phyloP scores from a whole-genome alignment of 2,113 vertebrate species.

The Brienomyrus longianalis region DNA sequence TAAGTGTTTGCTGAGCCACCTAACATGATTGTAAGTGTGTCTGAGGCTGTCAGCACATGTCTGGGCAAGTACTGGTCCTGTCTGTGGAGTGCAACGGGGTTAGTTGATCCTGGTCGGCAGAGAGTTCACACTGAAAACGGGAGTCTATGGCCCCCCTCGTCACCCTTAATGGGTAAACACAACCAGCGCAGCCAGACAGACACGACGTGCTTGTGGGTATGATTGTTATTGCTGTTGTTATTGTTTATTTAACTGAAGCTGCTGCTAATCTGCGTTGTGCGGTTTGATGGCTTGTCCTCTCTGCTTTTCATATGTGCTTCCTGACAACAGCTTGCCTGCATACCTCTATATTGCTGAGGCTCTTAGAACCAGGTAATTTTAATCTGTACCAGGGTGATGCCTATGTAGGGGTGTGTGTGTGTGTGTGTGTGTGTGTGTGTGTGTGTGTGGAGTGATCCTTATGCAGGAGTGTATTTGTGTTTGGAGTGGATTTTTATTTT shows the following conservation, averaged over 20 bases:
- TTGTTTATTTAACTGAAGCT: not conserved
- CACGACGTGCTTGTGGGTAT: not conserved
- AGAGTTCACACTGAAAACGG: not conserved
- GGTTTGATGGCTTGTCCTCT: not conserved
- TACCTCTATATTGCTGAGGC: not conserved
- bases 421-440: not conserved
- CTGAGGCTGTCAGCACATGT: not conserved
- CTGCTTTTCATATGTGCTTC: not conserved
- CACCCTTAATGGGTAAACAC: not conserved
- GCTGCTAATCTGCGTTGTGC: not conserved
- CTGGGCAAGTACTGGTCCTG: conserved; percentile 1
- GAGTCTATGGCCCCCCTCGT: not conserved
- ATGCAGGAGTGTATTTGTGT: not conserved
- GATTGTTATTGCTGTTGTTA: not conserved
- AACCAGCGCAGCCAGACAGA: not conserved
- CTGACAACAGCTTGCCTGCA: not conserved
- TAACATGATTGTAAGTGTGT: not conserved
- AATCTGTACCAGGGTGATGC: not conserved
- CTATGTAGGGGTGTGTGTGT: not conserved
- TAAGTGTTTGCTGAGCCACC: not conserved
- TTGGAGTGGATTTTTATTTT: not conserved
- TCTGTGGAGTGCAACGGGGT: not conserved
- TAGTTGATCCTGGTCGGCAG: not conserved
- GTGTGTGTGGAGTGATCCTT: not conserved
- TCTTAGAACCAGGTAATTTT: not conserved